Evolutionary conservation across 2,888 invertebrate genomes (phyloP), one percentile per base, ranked within the genome.

Genomic region (Acanthosepion lycidas): DNA sequence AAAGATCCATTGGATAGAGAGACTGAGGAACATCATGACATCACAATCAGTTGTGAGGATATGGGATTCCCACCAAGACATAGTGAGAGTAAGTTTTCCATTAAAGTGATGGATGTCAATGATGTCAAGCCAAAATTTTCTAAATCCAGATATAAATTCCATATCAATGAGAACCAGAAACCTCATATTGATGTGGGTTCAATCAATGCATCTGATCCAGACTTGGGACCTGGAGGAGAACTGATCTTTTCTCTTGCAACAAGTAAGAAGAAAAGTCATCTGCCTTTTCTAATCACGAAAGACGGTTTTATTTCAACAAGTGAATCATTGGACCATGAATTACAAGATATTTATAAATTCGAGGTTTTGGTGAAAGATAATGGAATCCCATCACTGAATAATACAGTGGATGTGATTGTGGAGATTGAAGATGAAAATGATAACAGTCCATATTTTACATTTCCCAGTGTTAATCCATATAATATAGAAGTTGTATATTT

Each of bases 21-120:
- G 78, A 78, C 78, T 4, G 78, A 78, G 78, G 78, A 78, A 33
- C n/a, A 78, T 78, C 78, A 78, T 78, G 78, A 78, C 78, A 78
- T 78, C 78, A 78, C 78, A 78, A 78, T 78, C 78, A 78, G 78
- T n/a, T 78, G 78, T 78, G 78, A 78, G n/a, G 78, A 78, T 78
- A 78, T 78, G 78, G 78, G 78, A 78, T 78, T 78, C 78, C 78
- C 78, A 78, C 78, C 78, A 33, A n/a, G 33, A n/a, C 78, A 78
- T 78, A 78, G 78, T 78, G 78, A 78, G 78, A 78, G 78, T 78
- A 78, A 78, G 78, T 78, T 78, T 78, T 78, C 78, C n/a, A 78
- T 78, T 78, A 78, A 78, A 33, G 78, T 78, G n/a, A 78, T 78
- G 78, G 78, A 78, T 78, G 78, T 78, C n/a, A 78, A 78, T 78